Percentiles rank a stretch among this genome's conserved stretches.
Evolutionary conservation across 1,140 invertebrate species (phyloP).

Genomic region (Anadara kagoshimensis): DNA sequence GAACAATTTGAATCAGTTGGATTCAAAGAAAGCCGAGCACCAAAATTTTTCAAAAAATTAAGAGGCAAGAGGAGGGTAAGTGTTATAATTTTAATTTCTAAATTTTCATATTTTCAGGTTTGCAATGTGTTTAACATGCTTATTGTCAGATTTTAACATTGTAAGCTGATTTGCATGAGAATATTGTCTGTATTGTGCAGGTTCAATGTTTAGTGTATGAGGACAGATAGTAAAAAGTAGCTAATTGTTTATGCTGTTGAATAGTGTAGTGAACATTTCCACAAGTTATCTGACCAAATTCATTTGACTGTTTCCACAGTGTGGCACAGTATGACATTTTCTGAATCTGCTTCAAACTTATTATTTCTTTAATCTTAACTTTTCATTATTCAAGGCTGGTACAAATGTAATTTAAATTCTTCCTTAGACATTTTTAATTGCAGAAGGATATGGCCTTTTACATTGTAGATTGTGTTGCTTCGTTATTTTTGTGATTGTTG

Average conservation of each 20-base stretch:
- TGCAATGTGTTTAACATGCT: neutral
- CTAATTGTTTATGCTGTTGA: neutral
- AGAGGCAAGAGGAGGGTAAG: slow-evolving; percentile 50
- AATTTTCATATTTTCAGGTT: neutral
- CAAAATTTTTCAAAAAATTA: slow-evolving; percentile 59
- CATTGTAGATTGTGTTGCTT: no score
- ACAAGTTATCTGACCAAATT: no score
- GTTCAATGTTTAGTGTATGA: neutral
- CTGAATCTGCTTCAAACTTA: no score
- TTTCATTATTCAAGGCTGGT: no score
- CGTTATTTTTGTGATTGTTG: no score
- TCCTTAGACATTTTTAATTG: no score
- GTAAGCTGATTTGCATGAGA: neutral
- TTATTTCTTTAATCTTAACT: no score
- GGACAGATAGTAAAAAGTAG: neutral
- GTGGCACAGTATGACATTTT: no score
- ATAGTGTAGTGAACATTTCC: no score
- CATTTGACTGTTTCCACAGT: no score
- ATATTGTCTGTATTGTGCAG: slow-evolving; percentile 18
- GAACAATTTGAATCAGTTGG: slow-evolving; percentile 74
- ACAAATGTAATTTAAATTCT: no score
- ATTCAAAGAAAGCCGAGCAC: slow-evolving; percentile 61
- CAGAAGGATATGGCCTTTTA: no score
- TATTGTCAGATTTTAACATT: neutral
- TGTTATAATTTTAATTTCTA: slow-evolving; percentile 13